Evolutionary conservation across 2,888 invertebrate genomes (phyloP).

Genomic region (Perizoma flavofasciatum): DNA sequence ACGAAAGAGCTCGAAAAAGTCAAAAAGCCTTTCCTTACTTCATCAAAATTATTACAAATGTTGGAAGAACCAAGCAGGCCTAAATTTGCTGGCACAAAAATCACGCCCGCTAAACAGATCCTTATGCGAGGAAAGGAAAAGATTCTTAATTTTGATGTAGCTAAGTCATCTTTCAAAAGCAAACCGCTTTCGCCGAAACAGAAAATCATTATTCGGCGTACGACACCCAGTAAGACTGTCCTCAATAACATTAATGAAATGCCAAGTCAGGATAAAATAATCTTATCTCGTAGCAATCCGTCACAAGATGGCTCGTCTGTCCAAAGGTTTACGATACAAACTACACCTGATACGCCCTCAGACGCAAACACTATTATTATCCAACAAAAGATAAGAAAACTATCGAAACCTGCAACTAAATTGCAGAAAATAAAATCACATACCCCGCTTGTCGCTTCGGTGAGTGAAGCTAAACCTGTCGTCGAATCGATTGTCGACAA

Average conservation of each 20-base stretch:
- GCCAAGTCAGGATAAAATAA: conserved; percentile 67
- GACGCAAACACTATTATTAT: conserved; percentile 70
- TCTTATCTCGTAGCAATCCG: conserved; percentile 65
- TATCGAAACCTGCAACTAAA: conserved; percentile 63
- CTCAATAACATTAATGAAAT: conserved; percentile 66
- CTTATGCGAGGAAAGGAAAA: conserved; percentile 70
- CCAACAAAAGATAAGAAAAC: conserved; percentile 70
- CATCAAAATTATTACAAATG: conserved; percentile 83
- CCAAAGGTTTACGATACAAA: conserved; percentile 76
- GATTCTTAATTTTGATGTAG: conserved; percentile 75
- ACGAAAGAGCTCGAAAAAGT: conserved; percentile 50
- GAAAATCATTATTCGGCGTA: conserved; percentile 76
- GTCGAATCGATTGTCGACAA: conserved; percentile 61
- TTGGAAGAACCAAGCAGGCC: conserved; percentile 76
- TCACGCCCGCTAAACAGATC: conserved; percentile 59
- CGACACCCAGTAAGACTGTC: conserved; percentile 61
- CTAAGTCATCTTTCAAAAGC: conserved; percentile 61
- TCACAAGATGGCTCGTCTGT: conserved; percentile 65
- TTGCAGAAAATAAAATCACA: conserved; percentile 67
- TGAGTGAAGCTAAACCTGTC: conserved; percentile 53
- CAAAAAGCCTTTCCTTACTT: conserved; percentile 65
- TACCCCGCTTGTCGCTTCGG: conserved; percentile 57
- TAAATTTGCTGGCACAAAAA: conserved; percentile 55
- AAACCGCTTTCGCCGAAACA: conserved; percentile 68
- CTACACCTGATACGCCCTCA: conserved; percentile 58